A percentile compares a stretch with the other conserved stretches of the same genome.
These are phyloP conservation scores for Erynnis tages DNA, from an alignment of 2,888 invertebrate species.

Conservation along the genomic window DNA sequence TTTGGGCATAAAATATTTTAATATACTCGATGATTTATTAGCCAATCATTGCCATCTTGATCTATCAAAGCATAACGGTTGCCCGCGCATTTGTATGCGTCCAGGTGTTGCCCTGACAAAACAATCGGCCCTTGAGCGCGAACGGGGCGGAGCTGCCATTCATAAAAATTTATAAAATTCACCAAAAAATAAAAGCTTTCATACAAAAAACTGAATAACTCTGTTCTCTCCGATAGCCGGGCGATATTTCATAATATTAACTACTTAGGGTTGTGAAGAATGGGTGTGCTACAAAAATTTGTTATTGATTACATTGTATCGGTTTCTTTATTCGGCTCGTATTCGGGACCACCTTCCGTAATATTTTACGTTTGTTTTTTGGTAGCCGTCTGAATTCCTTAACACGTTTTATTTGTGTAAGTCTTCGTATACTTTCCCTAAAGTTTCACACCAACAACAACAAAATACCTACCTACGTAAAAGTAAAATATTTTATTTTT, in stretches of 20 bases:
- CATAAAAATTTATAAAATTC: conserved; percentile 67
- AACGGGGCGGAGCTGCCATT: conserved; percentile 73
- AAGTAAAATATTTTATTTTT: too few species aligned
- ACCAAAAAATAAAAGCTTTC: conserved; percentile 64
- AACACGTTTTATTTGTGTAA: not conserved
- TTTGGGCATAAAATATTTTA: too few species aligned
- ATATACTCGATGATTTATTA: too few species aligned
- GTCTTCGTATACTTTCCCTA: too few species aligned
- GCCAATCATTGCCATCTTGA: conserved; percentile 1
- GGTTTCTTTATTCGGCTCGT: conserved; percentile 40
- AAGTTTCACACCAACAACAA: too few species aligned
- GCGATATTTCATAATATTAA: conserved; percentile 78
- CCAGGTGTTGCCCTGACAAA: conserved; percentile 80
- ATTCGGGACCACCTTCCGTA: conserved; percentile 37
- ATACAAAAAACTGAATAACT: conserved; percentile 51
- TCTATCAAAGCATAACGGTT: conserved; percentile 32
- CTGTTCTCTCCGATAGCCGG: conserved; percentile 52
- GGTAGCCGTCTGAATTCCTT: not conserved
- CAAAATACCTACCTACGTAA: too few species aligned
- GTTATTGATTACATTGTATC: conserved; percentile 64
- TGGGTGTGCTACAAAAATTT: conserved; percentile 65
- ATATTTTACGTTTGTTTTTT: conserved; percentile 29
- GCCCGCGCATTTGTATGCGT: conserved; percentile 68
- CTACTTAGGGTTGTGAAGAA: conserved; percentile 70
- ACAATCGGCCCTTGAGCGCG: conserved; percentile 71